These are phyloP conservation scores for Thumatha senex DNA, from an alignment of 2,888 invertebrate species.

Conservation along the genomic window DNA sequence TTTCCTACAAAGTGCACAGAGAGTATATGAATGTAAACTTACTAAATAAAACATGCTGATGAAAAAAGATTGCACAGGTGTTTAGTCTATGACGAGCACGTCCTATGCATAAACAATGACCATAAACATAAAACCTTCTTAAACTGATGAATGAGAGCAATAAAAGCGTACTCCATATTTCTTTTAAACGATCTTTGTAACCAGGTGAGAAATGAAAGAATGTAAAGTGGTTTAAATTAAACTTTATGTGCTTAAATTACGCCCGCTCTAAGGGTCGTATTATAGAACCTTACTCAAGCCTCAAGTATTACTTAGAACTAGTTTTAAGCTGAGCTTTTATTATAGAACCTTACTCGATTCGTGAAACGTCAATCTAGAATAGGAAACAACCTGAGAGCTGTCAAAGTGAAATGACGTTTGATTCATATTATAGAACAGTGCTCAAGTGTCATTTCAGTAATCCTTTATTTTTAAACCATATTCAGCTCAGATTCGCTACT, in stretches of 20 bases:
- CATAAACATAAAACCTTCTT: slow-evolving; percentile 24
- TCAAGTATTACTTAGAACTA: too few species aligned
- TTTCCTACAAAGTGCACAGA: too few species aligned
- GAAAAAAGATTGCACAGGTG: background rate
- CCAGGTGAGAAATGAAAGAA: slow-evolving; percentile 45
- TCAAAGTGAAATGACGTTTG: too few species aligned
- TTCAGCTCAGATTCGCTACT: too few species aligned
- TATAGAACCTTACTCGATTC: too few species aligned
- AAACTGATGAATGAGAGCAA: slow-evolving; percentile 45
- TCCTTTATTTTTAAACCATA: too few species aligned
- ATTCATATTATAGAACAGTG: too few species aligned
- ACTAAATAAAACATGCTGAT: background rate
- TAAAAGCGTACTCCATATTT: slow-evolving; percentile 45
- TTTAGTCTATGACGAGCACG: slow-evolving; percentile 15
- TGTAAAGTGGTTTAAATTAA: slow-evolving; percentile 1
- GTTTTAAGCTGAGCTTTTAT: too few species aligned
- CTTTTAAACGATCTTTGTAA: slow-evolving; percentile 40
- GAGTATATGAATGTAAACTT: background rate
- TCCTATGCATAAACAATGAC: slow-evolving; percentile 34
- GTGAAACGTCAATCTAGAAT: background rate
- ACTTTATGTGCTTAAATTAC: background rate
- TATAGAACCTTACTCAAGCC: too few species aligned
- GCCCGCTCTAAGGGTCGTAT: background rate
- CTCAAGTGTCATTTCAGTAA: too few species aligned
- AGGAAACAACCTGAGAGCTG: too few species aligned